A percentile compares a stretch with the other conserved stretches of the same genome.
Evolutionary conservation across 1,140 invertebrate genomes (phyloP).

Genomic region (Calosoma granatense): DNA sequence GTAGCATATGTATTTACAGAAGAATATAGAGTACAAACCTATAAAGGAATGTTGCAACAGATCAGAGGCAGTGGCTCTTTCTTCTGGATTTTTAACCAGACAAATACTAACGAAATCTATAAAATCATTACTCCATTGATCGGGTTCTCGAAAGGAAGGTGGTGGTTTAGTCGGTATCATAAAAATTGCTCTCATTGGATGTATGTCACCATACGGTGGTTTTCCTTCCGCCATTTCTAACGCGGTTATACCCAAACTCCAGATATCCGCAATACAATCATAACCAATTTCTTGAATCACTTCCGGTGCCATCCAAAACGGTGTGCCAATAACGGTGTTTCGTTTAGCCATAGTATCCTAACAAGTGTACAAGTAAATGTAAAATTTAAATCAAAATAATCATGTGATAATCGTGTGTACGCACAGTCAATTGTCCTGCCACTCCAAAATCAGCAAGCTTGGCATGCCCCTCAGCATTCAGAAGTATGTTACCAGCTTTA

Average conservation of each 20-base stretch:
- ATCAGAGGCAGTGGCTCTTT: slow-evolving; percentile 78
- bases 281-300: slow-evolving; percentile 97
- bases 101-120: slow-evolving; percentile 93
- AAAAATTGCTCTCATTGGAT: slow-evolving; percentile 97
- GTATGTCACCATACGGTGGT: slow-evolving; percentile 93
- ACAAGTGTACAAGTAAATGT: slow-evolving; percentile 13
- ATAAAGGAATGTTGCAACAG: slow-evolving; percentile 86
- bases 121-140: slow-evolving; percentile 88
- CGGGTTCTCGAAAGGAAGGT: slow-evolving; percentile 87
- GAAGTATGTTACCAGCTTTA: slow-evolving; percentile 91
- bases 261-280: slow-evolving; percentile 95
- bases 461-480: slow-evolving; percentile 93
- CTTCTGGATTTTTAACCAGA: slow-evolving; percentile 82
- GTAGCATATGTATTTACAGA: neutral
- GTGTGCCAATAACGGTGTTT: slow-evolving; percentile 93
- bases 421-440: slow-evolving; percentile 81
- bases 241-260: slow-evolving; percentile 94
- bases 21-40: slow-evolving; percentile 34
- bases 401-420: neutral
- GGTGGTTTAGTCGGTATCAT: slow-evolving; percentile 98
- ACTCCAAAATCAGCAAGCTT: slow-evolving; percentile 98
- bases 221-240: slow-evolving; percentile 97
- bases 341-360: slow-evolving; percentile 95
- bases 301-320: slow-evolving; percentile 96
- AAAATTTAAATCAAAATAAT: neutral